A percentile compares a stretch with the other conserved stretches of the same genome.
These are phyloP conservation scores for Mesembrinibis cayennensis DNA, from an alignment of 2,113 vertebrate species.

Conservation along the genomic window DNA sequence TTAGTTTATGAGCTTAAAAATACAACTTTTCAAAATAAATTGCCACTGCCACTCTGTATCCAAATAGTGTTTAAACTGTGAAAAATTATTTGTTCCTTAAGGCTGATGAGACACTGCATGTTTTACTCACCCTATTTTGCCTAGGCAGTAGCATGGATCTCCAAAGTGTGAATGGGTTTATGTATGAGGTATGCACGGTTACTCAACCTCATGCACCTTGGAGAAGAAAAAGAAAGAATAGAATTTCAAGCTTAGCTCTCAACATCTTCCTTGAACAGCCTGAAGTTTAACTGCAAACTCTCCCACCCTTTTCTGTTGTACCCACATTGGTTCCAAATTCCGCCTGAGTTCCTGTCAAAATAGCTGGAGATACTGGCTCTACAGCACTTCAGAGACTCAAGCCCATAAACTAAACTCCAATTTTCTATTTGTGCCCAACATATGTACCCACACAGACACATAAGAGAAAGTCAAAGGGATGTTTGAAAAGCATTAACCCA, in stretches of 20 bases:
- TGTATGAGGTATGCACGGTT: not conserved
- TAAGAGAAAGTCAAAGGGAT: not conserved
- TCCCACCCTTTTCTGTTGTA: not conserved
- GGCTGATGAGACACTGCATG: not conserved
- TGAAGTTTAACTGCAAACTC: not conserved
- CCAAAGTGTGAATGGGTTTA: not conserved
- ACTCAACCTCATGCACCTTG: not conserved
- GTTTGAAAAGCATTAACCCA: constrained; percentile 30
- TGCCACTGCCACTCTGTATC: not conserved
- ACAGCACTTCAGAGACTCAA: not conserved
- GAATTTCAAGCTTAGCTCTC: not conserved
- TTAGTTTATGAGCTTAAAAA: not conserved
- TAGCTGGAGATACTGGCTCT: not conserved
- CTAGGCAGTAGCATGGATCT: not conserved
- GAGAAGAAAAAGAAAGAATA: not conserved
- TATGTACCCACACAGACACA: not conserved
- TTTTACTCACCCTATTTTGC: constrained; percentile 4
- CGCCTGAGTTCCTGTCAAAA: not conserved
- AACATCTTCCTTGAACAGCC: not conserved
- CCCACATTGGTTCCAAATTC: not conserved
- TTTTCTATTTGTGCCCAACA: not conserved
- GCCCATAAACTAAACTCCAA: not conserved
- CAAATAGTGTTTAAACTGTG: not conserved
- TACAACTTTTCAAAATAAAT: not conserved
- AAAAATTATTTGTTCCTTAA: not conserved